phyloP scores from a whole-genome alignment of 1,140 invertebrate genomes.

The Ptiloglossa arizonensis region DNA sequence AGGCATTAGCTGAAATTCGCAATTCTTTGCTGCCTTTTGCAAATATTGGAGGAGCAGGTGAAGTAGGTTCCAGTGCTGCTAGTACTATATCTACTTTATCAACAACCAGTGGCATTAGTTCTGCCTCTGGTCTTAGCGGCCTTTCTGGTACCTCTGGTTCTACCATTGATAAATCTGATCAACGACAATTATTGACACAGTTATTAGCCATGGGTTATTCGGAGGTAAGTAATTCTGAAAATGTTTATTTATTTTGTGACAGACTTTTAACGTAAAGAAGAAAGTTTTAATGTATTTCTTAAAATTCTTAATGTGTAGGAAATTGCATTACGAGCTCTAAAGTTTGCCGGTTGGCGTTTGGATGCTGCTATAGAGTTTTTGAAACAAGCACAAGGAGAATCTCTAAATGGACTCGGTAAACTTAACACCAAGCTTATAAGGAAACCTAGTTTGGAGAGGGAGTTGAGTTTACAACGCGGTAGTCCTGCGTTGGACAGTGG shows the following conservation, averaged over 20 bases:
- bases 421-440: slow-evolving; percentile 90
- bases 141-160: slow-evolving; percentile 79
- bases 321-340: slow-evolving; percentile 85
- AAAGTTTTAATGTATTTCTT: neutral
- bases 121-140: slow-evolving; percentile 86
- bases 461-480: slow-evolving; percentile 87
- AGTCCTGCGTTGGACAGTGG: slow-evolving; percentile 94
- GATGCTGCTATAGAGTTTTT: slow-evolving; percentile 88
- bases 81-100: slow-evolving; percentile 88
- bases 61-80: slow-evolving; percentile 87
- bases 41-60: slow-evolving; percentile 85
- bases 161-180: slow-evolving; percentile 77
- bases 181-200: slow-evolving; percentile 84
- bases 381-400: slow-evolving; percentile 85
- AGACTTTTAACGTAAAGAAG: neutral
- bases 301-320: slow-evolving; percentile 81
- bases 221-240: slow-evolving; percentile 80
- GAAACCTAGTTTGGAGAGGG: slow-evolving; percentile 93
- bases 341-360: slow-evolving; percentile 85
- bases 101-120: slow-evolving; percentile 86
- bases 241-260: neutral
- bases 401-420: slow-evolving; percentile 83
- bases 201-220: slow-evolving; percentile 86
- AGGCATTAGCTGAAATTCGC: slow-evolving; percentile 93
- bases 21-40: slow-evolving; percentile 93